A percentile compares a stretch with the other conserved stretches of the same genome.
Evolutionary conservation across 2,797 vertebrate genomes (phyloP).

Genomic region (Stomatorhinus walkeri): DNA sequence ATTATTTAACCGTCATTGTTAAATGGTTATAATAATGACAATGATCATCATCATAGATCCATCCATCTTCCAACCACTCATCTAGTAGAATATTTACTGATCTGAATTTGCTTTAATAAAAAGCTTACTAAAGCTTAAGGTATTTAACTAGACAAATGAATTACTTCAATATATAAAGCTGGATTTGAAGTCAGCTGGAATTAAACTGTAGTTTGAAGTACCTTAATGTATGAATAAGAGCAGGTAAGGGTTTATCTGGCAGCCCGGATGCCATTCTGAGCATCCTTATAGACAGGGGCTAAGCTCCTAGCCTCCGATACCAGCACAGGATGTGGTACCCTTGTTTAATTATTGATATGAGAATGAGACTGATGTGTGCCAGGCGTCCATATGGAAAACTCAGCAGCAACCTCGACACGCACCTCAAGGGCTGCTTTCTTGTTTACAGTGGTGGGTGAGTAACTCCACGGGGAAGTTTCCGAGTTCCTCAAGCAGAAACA

Average conservation of each 20-base stretch:
- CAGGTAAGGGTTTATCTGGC: neutral
- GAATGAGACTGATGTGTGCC: neutral
- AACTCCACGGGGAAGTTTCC: neutral
- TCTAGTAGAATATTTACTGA: neutral
- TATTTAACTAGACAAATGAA: neutral
- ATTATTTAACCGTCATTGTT: neutral
- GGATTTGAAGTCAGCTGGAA: neutral
- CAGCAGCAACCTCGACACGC: neutral
- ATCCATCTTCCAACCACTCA: neutral
- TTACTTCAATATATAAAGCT: neutral
- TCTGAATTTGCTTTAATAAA: neutral
- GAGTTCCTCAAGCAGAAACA: neutral
- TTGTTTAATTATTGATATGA: slow-evolving; percentile 19
- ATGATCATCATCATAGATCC: neutral
- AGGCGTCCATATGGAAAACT: slow-evolving; percentile 6
- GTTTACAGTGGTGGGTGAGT: neutral
- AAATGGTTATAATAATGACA: neutral
- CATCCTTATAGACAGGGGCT: neutral
- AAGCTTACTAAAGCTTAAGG: neutral
- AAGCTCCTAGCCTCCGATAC: neutral
- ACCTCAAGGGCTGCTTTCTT: neutral
- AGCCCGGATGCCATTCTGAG: neutral
- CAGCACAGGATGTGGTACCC: neutral
- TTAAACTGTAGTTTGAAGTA: neutral
- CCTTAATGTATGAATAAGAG: neutral